Evolutionary conservation across 2,888 invertebrate species (phyloP).

Genomic region (Sphaerophoria rueppellii): DNA sequence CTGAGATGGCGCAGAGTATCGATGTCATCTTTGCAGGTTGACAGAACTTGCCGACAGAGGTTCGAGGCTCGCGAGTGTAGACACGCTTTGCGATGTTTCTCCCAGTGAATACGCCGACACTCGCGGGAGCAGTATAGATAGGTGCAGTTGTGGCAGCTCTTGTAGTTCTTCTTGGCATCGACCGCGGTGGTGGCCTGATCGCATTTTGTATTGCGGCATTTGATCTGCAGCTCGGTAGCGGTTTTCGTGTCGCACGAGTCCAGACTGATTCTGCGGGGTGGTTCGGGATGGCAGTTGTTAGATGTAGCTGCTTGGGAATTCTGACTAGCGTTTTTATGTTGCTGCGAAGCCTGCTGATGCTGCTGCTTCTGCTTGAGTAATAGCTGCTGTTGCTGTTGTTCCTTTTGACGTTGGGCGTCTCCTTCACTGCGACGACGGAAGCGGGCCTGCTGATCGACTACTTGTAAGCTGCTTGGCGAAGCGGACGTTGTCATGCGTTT

Average conservation of each 20-base stretch:
- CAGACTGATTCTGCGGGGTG: constrained; percentile 85
- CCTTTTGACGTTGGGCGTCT: constrained; percentile 82
- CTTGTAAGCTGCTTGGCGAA: constrained; percentile 76
- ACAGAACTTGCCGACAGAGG: constrained; percentile 92
- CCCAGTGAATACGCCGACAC: constrained; percentile 96
- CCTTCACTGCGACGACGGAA: constrained; percentile 86
- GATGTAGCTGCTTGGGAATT: constrained; percentile 69
- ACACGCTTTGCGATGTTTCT: constrained; percentile 94
- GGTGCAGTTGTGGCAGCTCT: constrained; percentile 97
- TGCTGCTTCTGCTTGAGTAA: constrained; percentile 58
- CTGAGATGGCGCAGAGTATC: constrained; percentile 91
- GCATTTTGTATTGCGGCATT: constrained; percentile 92
- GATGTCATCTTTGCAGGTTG: constrained; percentile 90
- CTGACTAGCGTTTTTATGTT: constrained; percentile 75
- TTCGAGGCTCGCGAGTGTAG: constrained; percentile 95
- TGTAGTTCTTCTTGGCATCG: constrained; percentile 92
- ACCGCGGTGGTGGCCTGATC: constrained; percentile 87
- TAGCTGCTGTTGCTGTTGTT: constrained; percentile 76
- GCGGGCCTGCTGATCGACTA: constrained; percentile 78
- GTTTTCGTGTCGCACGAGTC: constrained; percentile 83
- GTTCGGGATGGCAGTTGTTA: constrained; percentile 47
- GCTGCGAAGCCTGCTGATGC: constrained; percentile 76
- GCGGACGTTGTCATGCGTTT: constrained; percentile 76
- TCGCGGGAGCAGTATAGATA: constrained; percentile 96
- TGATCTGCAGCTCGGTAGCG: constrained; percentile 83